These are phyloP conservation scores for Fabriciana adippe DNA, from an alignment of 2,888 invertebrate genomes.

Conservation along the genomic window DNA sequence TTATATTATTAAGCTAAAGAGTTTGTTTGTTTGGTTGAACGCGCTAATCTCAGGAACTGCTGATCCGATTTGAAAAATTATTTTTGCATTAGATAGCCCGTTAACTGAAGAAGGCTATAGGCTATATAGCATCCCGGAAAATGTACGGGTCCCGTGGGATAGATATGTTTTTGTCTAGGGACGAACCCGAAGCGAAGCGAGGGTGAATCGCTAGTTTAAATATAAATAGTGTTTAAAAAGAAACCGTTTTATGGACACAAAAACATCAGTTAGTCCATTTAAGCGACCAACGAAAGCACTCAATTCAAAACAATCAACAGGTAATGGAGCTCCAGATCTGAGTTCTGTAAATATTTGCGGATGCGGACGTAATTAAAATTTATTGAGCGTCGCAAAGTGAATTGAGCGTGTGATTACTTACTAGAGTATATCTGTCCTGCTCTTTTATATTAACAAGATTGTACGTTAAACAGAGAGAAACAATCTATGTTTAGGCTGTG, in stretches of 20 bases:
- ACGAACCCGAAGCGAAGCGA: no score
- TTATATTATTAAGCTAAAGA: no score
- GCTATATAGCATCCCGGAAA: no score
- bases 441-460: background rate
- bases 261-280: slow-evolving; percentile 9
- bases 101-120: no score
- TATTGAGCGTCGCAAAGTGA: slow-evolving; percentile 31
- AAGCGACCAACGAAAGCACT: slow-evolving; percentile 6
- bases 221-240: no score
- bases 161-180: no score
- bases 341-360: slow-evolving; percentile 33
- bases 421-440: background rate
- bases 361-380: slow-evolving; percentile 31
- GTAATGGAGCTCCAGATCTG: slow-evolving; percentile 26
- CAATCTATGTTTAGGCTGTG: background rate
- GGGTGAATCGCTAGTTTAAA: no score
- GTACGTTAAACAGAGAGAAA: background rate
- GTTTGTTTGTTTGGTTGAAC: no score
- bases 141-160: no score
- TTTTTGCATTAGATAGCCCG: no score
- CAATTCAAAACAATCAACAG: slow-evolving; percentile 33
- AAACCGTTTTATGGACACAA: background rate
- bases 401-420: slow-evolving; percentile 31
- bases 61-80: no score
- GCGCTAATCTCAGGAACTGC: no score